Evolutionary conservation across 2,113 vertebrate species (phyloP).

Genomic region (Cisticola juncidis): DNA sequence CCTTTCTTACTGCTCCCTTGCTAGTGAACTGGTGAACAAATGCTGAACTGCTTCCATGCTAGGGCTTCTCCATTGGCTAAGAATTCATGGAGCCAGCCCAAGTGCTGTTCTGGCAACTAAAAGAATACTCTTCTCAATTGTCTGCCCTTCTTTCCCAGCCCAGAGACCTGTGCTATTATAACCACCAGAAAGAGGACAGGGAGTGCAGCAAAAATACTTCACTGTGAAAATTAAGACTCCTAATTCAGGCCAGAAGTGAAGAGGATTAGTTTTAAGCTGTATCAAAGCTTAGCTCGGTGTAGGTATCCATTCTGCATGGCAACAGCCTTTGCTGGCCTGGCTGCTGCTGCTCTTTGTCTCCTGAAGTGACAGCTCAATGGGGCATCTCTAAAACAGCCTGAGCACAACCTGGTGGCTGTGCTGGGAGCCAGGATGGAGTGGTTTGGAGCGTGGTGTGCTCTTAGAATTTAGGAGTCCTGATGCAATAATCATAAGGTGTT

Average conservation of each 20-base stretch:
- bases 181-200: neutral
- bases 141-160: neutral
- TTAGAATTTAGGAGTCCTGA: neutral
- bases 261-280: conserved; percentile 36
- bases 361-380: neutral
- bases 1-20: neutral
- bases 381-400: neutral
- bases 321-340: neutral
- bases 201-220: neutral
- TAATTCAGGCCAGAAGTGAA: neutral
- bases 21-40: neutral
- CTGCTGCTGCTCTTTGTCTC: neutral
- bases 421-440: neutral
- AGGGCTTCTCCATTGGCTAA: neutral
- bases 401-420: neutral
- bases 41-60: neutral
- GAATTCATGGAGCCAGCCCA: neutral
- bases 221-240: neutral
- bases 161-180: neutral
- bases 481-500: neutral
- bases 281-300: neutral
- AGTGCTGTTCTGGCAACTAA: neutral
- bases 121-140: neutral
- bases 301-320: neutral
- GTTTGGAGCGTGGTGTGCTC: neutral